These are phyloP conservation scores for Danio rerio DNA, from an alignment of 2,113 vertebrate genomes.

Conservation along the genomic window GRCz12tu NC_133190.1:9320501-9321000, in stretches of 20 bases:
- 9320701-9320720: slow-evolving; percentile 62
- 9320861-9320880: neutral
- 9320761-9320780: slow-evolving; percentile 63
- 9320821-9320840: slow-evolving; percentile 72
- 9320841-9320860: neutral
- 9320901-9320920: neutral
- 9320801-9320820: slow-evolving; percentile 64
- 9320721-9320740: slow-evolving; percentile 39
- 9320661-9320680: neutral
- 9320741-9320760: slow-evolving; percentile 44
- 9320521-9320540: too few species aligned
- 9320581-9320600: too few species aligned
- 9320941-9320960: neutral
- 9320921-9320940: neutral
- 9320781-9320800: slow-evolving; percentile 64
- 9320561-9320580: too few species aligned
- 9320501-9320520: too few species aligned
- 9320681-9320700: slow-evolving; percentile 25
- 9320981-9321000: neutral
- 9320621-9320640: neutral
- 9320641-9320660: neutral
- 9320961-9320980: neutral
- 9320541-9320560: too few species aligned
- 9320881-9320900: neutral
- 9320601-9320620: too few species aligned